Evolutionary conservation across 2,113 vertebrate species (phyloP).

Genomic region (Speoplatyrhinus poulsoni): DNA sequence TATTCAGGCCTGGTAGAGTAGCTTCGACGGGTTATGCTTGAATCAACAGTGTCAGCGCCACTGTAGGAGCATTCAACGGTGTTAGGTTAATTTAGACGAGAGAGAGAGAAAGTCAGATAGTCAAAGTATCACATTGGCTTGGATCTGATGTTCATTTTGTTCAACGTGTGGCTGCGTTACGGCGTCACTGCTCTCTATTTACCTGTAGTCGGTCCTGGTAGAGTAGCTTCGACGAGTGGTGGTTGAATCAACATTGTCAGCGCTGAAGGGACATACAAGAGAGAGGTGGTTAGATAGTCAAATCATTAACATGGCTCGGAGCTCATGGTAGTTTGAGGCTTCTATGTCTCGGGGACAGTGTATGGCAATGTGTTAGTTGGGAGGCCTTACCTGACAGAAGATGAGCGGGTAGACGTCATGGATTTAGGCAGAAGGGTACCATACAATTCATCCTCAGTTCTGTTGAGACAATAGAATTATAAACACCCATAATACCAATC

Average conservation of each 20-base stretch:
- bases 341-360: not conserved
- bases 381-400: conserved; percentile 44
- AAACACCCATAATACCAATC: not conserved
- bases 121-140: conserved; percentile 4
- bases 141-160: not conserved
- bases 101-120: not conserved
- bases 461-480: conserved; percentile 21
- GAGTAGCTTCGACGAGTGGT: not conserved
- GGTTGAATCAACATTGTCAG: no score
- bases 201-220: conserved; percentile 50
- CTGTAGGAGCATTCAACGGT: conserved; percentile 4
- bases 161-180: no score
- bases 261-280: no score
- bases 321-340: conserved; percentile 42
- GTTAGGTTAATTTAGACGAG: conserved; percentile 1
- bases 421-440: conserved; percentile 55
- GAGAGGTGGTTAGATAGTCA: not conserved
- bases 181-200: not conserved
- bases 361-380: not conserved
- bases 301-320: conserved; percentile 39
- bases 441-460: conserved; percentile 64
- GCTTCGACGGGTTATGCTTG: conserved; percentile 16
- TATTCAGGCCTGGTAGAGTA: conserved; percentile 50
- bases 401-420: conserved; percentile 33
- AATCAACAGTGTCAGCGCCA: conserved; percentile 37